Evolutionary conservation across 2,797 vertebrate genomes (phyloP).

Genomic region (Cossypha heuglini): DNA sequence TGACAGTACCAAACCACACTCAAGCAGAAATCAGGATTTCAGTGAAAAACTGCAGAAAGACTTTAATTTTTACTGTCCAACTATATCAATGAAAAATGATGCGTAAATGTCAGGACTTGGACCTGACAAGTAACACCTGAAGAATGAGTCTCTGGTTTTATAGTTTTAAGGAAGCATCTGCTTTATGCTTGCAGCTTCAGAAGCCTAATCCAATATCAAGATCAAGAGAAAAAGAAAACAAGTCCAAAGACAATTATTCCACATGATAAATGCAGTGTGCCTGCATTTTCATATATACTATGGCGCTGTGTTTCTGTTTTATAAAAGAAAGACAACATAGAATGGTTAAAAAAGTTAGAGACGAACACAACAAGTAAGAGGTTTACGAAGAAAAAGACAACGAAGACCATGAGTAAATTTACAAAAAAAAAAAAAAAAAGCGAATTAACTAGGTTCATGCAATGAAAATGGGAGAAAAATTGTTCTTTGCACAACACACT

Average conservation of each 20-base stretch:
- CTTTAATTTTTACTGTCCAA: background rate
- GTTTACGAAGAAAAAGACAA: background rate
- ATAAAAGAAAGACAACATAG: background rate
- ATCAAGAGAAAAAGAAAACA: background rate
- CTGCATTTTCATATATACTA: background rate
- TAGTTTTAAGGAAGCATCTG: background rate
- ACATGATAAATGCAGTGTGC: background rate
- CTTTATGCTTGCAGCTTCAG: background rate
- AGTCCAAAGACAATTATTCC: background rate
- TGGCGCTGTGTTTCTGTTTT: background rate
- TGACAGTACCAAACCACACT: background rate
- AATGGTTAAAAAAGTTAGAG: background rate
- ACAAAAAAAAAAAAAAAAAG: background rate
- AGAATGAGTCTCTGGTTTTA: background rate
- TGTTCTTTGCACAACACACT: background rate
- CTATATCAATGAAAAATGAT: background rate
- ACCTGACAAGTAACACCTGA: background rate
- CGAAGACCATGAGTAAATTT: fast-evolving
- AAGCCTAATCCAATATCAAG: background rate
- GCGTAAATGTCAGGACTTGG: background rate
- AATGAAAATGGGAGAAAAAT: background rate
- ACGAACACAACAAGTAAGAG: background rate
- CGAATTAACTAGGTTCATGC: background rate
- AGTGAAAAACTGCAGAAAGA: background rate
- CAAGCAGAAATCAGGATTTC: background rate